phyloP scores from a whole-genome alignment of 2,888 invertebrate species.

The Sisyra nigra region DNA sequence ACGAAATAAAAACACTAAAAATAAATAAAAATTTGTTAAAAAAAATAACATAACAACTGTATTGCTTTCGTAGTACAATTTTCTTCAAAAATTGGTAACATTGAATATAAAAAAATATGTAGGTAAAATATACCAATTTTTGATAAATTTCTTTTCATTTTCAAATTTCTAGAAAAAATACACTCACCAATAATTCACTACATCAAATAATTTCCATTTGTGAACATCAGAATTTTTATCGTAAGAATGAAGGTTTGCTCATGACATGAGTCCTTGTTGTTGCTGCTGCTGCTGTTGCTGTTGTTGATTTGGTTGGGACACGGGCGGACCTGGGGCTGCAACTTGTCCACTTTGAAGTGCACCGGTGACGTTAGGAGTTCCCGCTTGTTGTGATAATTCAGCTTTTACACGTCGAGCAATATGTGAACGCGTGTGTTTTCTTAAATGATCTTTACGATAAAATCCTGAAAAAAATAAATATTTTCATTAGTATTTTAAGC shows the following conservation, averaged over 20 bases:
- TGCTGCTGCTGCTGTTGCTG: constrained; percentile 33
- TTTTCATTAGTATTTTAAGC: neutral
- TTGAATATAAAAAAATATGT: no score
- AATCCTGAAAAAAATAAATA: constrained; percentile 34
- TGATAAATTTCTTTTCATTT: constrained; percentile 2
- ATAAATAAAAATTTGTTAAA: no score
- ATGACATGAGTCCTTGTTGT: constrained; percentile 30
- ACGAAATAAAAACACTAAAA: no score
- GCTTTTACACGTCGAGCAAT: constrained; percentile 74
- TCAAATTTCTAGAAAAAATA: neutral
- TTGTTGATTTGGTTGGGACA: constrained; percentile 25
- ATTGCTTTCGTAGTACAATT: no score
- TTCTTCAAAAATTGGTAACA: no score
- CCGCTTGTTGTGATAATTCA: constrained; percentile 56
- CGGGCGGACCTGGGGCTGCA: constrained; percentile 24
- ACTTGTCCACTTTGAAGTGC: constrained; percentile 21
- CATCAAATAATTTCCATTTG: no score
- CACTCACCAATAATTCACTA: no score
- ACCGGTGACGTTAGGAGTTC: constrained; percentile 14
- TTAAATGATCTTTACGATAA: constrained; percentile 74
- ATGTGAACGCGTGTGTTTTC: constrained; percentile 73
- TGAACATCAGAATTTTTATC: no score
- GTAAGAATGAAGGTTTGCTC: constrained; percentile 16
- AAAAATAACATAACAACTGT: no score
- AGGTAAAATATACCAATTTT: constrained; percentile 1